Conservation (phyloP, 2,888 invertebrate genomes). For the Unio delphinus region DNA sequence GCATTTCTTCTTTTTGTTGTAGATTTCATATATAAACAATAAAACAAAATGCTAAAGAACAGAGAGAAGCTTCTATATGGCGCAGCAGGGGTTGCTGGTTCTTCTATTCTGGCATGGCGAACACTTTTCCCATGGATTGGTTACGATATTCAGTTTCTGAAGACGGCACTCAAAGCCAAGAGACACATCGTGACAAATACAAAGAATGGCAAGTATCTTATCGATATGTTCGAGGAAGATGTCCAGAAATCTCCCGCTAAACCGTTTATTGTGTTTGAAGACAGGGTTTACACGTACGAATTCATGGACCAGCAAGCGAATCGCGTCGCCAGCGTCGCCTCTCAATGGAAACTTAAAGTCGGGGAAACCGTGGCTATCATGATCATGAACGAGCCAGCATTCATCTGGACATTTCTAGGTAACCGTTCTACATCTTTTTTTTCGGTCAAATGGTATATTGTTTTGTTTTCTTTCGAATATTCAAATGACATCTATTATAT, state of each 20-base stretch:
- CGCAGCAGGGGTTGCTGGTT: slow-evolving; percentile 44
- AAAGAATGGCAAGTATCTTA: slow-evolving; percentile 17
- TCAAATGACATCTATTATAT: too few species aligned
- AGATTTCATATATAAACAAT: too few species aligned
- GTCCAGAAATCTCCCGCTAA: slow-evolving; percentile 46
- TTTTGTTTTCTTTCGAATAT: too few species aligned
- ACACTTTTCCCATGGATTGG: slow-evolving; percentile 56
- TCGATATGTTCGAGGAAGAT: slow-evolving; percentile 54
- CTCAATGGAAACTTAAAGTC: slow-evolving; percentile 40
- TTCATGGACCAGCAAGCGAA: slow-evolving; percentile 61
- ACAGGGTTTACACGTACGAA: slow-evolving; percentile 56
- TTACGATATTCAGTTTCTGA: slow-evolving; percentile 40
- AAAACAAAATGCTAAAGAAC: slow-evolving; percentile 21
- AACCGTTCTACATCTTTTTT: slow-evolving; percentile 1
- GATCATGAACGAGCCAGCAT: slow-evolving; percentile 61
- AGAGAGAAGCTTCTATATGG: slow-evolving; percentile 41
- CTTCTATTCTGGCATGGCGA: slow-evolving; percentile 46
- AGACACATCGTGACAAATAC: slow-evolving; percentile 12
- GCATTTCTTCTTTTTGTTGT: too few species aligned
- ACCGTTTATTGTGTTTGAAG: slow-evolving; percentile 58
- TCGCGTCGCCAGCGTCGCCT: slow-evolving; percentile 56
- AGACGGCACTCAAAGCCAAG: slow-evolving; percentile 17
- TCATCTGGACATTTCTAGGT: slow-evolving; percentile 66
- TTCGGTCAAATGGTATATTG: too few species aligned
- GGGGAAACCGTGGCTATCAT: slow-evolving; percentile 61